These are phyloP conservation scores for Phasia obesa DNA, from an alignment of 2,888 invertebrate species.

Conservation along the genomic window DNA sequence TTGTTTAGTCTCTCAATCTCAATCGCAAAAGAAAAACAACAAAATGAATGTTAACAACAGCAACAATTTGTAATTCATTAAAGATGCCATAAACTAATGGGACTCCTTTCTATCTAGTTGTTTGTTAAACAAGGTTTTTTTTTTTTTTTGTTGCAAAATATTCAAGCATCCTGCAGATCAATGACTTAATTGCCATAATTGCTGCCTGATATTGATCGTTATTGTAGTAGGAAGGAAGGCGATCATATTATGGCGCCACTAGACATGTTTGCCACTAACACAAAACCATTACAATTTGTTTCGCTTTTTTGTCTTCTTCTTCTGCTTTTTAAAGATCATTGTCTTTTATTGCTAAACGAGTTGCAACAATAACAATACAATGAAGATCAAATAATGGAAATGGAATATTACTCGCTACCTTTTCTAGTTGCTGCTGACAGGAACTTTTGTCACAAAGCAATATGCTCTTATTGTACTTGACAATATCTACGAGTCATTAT, in stretches of 20 bases:
- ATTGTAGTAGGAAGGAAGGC: conserved; percentile 51
- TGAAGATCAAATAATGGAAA: conserved; percentile 14
- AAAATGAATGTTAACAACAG: conserved; percentile 33
- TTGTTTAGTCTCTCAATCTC: not conserved
- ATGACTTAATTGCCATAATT: conserved; percentile 70
- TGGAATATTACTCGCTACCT: conserved; percentile 5
- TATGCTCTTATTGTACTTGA: conserved; percentile 4
- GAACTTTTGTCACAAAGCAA: conserved; percentile 49
- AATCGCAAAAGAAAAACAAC: conserved; percentile 1
- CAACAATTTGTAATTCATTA: conserved; percentile 63
- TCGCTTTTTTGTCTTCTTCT: not conserved
- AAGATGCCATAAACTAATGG: conserved; percentile 52
- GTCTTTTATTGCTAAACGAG: conserved; percentile 4
- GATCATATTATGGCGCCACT: conserved; percentile 58
- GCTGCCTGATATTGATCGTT: conserved; percentile 63
- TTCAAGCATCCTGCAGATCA: conserved; percentile 56
- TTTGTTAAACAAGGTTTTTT: not conserved
- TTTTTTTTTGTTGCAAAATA: conserved; percentile 36
- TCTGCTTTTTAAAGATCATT: conserved; percentile 19
- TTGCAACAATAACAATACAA: conserved; percentile 11
- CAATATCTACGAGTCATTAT: conserved; percentile 1
- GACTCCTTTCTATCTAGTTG: not conserved
- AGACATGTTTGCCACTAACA: conserved; percentile 52
- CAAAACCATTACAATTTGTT: conserved; percentile 3
- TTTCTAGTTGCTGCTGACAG: conserved; percentile 33